Evolutionary conservation across 2,797 vertebrate genomes (phyloP).

Genomic region (Eulemur albifrons): DNA sequence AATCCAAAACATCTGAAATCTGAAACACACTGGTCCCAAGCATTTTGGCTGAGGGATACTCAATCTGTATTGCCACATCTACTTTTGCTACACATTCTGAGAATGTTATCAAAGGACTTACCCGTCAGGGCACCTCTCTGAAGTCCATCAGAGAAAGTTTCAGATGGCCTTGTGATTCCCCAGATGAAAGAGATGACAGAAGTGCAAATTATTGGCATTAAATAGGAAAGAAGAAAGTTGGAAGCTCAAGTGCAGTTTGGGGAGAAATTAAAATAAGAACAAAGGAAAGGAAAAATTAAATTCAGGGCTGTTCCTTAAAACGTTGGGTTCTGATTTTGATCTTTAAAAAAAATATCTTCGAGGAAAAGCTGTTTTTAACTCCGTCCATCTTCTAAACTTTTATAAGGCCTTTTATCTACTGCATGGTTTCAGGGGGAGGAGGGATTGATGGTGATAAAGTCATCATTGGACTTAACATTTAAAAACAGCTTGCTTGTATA

Average conservation of each 20-base stretch:
- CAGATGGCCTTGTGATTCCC: slow-evolving; percentile 23
- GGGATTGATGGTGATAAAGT: not conserved
- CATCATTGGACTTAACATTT: not conserved
- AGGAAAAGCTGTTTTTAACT: slow-evolving; percentile 58
- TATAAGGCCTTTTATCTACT: slow-evolving; percentile 26
- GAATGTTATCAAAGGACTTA: slow-evolving; percentile 51
- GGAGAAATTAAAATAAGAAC: slow-evolving; percentile 60
- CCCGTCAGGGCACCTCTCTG: slow-evolving; percentile 17
- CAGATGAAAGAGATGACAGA: slow-evolving; percentile 63
- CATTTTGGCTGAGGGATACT: not conserved
- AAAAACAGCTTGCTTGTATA: slow-evolving; percentile 50
- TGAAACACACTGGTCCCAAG: not conserved
- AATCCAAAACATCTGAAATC: not conserved
- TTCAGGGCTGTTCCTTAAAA: slow-evolving; percentile 58
- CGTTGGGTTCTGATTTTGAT: slow-evolving; percentile 54
- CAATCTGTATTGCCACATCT: not conserved
- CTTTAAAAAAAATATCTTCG: slow-evolving; percentile 33
- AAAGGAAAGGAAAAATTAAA: slow-evolving; percentile 71
- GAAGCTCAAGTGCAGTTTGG: slow-evolving; percentile 22
- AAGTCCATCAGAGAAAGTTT: slow-evolving; percentile 37
- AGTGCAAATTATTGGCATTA: slow-evolving; percentile 51
- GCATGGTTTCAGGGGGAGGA: not conserved
- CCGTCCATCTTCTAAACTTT: slow-evolving; percentile 4
- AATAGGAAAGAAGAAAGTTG: slow-evolving; percentile 20
- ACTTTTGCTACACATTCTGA: not conserved